Evolutionary conservation across 2,113 vertebrate species (phyloP), one percentile per base, ranked within the genome.

Genomic region (Oncorhynchus mykiss): DNA sequence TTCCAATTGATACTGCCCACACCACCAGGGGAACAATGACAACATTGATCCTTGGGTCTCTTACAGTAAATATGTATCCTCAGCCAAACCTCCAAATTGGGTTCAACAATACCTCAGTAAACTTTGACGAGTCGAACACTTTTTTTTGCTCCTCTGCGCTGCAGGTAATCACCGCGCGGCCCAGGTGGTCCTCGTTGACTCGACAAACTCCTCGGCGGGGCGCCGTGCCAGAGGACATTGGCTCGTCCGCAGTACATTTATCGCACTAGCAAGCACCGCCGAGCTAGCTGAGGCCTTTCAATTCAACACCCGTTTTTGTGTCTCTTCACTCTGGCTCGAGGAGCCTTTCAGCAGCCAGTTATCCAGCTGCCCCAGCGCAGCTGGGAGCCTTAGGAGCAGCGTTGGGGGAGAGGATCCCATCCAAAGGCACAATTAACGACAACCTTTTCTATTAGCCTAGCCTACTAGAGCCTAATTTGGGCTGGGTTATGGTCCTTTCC

Each of bases 141-240:
- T 27, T 27, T 27, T 27, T 27, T 27, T 27, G 27, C 27, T 62
- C 12, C 3, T 20, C 51, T 90, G 81, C 48, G 78, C 76, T 90
- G 86, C 90, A 86, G 82, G 69, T 5, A 89, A 91, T 90, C 87
- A 84, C 85, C 45, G 49, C 51, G 4, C 88, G 84, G 69, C 87
- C 12, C 90, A 92, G 85, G 85, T 91, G 90, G 90, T 91, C 91
- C 87, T 88, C 88, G 87, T 90, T 87, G 88, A 90, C 87, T 73
- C 81, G 74, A 16, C 87, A 79, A 7, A 83, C 84, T 85, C 80
- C 88, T 89, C 81, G 2, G 34, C 88, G 39, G 22, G 67, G 51
- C 6, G 51, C 88, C 86, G 65, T 70, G 85, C 87, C 82, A 80
- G 87, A 89, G 88, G 89, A 90, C 91, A 91, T 90, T 89, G 88